A percentile compares a stretch with the other conserved stretches of the same genome.
phyloP scores from a whole-genome alignment of 2,797 vertebrate species.

The Typhlichthys eigenmanni region DNA sequence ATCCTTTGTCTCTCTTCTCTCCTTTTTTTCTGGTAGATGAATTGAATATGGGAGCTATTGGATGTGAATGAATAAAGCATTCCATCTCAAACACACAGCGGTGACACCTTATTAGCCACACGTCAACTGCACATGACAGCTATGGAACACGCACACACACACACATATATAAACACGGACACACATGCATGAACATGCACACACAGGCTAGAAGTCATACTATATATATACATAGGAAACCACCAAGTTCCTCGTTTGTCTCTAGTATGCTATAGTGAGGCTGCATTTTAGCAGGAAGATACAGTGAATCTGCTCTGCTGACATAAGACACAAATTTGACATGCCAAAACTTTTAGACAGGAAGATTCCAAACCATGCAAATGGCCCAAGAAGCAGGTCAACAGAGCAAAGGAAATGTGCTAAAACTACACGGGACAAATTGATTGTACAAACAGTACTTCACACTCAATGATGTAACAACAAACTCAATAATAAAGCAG shows the following conservation, averaged over 20 bases:
- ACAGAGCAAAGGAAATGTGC: background rate
- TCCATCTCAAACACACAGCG: slow-evolving; percentile 72
- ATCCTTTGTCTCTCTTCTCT: slow-evolving; percentile 18
- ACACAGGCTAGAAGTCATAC: too few relatives aligned
- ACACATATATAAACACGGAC: background rate
- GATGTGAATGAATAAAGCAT: slow-evolving; percentile 77
- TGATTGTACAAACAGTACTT: background rate
- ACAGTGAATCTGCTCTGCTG: slow-evolving; percentile 34
- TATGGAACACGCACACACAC: slow-evolving; percentile 27
- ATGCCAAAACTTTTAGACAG: slow-evolving; percentile 27
- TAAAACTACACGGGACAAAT: background rate
- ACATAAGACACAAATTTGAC: slow-evolving; percentile 38
- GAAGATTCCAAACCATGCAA: background rate
- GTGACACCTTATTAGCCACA: slow-evolving; percentile 79
- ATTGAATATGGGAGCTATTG: slow-evolving; percentile 74
- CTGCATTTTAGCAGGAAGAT: slow-evolving; percentile 42
- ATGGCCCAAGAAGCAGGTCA: background rate
- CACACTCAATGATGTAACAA: too few relatives aligned
- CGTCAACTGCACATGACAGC: slow-evolving; percentile 76
- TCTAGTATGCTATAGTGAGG: slow-evolving; percentile 20
- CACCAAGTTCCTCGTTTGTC: background rate
- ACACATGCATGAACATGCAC: background rate
- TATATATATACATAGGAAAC: slow-evolving; percentile 12
- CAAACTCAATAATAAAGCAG: too few relatives aligned
- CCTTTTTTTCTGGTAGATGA: slow-evolving; percentile 62